phyloP scores from a whole-genome alignment of 2,888 invertebrate species.

The Pogonocherus hispidulus region DNA sequence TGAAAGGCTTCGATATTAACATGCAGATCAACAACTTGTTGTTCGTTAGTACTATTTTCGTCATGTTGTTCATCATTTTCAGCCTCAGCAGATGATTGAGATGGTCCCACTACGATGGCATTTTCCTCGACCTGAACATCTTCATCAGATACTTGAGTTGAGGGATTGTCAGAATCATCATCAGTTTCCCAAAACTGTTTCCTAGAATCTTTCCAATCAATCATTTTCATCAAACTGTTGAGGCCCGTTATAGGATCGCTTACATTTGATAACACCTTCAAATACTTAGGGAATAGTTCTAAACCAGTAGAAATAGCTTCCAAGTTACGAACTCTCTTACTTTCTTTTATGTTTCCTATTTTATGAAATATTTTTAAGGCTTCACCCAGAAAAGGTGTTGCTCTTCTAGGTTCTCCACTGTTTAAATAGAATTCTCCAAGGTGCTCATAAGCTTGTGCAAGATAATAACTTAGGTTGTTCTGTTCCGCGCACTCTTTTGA shows the following conservation, averaged over 20 bases:
- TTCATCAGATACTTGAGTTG: neutral
- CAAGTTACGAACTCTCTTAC: constrained; percentile 60
- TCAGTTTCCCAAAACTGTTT: constrained; percentile 52
- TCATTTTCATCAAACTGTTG: constrained; percentile 51
- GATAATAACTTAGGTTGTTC: constrained; percentile 56
- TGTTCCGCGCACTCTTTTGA: constrained; percentile 56
- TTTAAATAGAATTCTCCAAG: constrained; percentile 64
- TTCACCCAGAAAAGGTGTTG: constrained; percentile 59
- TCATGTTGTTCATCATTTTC: neutral
- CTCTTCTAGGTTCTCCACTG: constrained; percentile 56
- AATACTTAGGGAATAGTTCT: constrained; percentile 58
- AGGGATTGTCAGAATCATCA: neutral
- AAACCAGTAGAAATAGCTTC: constrained; percentile 62
- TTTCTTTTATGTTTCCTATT: constrained; percentile 49
- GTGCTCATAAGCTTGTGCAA: constrained; percentile 62
- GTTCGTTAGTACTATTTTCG: neutral
- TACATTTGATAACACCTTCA: constrained; percentile 51
- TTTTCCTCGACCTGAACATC: neutral
- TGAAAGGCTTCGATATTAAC: constrained; percentile 18
- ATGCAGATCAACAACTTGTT: constrained; percentile 14
- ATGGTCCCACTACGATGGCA: neutral
- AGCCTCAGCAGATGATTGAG: neutral
- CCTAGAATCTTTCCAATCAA: constrained; percentile 61
- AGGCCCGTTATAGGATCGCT: constrained; percentile 41
- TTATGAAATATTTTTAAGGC: constrained; percentile 61